Conservation (phyloP, 2,888 invertebrate species). For the Uloborus plumipes region DNA sequence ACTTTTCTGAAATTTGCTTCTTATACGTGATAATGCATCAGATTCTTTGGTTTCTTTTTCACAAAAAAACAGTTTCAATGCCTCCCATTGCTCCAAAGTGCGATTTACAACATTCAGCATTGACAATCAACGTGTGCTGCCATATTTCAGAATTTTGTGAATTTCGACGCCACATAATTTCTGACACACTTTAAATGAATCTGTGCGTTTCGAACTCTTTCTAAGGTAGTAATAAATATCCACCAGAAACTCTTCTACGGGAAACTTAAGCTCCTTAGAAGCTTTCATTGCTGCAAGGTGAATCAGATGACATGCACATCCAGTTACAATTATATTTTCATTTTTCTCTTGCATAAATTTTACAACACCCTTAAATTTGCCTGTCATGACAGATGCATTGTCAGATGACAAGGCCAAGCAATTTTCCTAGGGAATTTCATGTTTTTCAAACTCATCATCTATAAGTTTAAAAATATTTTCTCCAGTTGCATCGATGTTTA, state of each 20-base stretch:
- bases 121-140: background rate
- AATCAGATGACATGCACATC: background rate
- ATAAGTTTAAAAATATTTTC: background rate
- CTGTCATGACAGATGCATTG: background rate
- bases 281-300: background rate
- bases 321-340: background rate
- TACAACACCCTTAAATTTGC: background rate
- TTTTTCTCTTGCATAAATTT: slow-evolving; percentile 1
- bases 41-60: background rate
- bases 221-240: background rate
- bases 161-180: background rate
- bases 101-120: background rate
- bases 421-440: background rate
- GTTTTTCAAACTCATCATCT: background rate
- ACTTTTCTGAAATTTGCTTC: background rate
- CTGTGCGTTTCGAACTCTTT: background rate
- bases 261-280: background rate
- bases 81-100: too few relatives aligned
- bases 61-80: background rate
- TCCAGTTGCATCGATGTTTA: background rate
- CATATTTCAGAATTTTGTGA: background rate
- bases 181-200: background rate
- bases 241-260: background rate
- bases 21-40: background rate
- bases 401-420: background rate